Percentiles rank a stretch among this genome's conserved stretches.
Conservation (phyloP, 2,888 invertebrate species). For the Campoplex nolae region DNA sequence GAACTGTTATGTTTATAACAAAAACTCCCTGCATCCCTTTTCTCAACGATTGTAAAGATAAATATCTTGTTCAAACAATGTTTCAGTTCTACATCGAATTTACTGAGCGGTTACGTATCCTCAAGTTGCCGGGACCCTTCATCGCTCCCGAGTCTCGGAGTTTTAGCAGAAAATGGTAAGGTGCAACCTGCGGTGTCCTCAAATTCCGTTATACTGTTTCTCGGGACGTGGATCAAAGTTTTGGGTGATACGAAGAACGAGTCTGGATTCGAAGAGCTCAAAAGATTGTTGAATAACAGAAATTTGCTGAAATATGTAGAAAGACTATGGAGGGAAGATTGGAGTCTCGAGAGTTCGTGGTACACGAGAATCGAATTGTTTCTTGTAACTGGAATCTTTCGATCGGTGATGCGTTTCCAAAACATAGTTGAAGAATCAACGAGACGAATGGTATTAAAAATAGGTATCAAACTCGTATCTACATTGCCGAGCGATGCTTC, state of each 20-base stretch:
- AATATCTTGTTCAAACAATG: conserved; percentile 66
- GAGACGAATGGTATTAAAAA: conserved; percentile 75
- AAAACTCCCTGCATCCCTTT: no score
- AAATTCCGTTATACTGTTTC: conserved; percentile 85
- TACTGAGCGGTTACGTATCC: conserved; percentile 83
- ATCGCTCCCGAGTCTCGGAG: conserved; percentile 84
- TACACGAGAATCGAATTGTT: conserved; percentile 79
- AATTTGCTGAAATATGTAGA: conserved; percentile 77
- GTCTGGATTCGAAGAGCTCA: conserved; percentile 69
- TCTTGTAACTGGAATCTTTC: conserved; percentile 76
- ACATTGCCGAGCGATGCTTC: conserved; percentile 78
- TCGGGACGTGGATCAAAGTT: conserved; percentile 77
- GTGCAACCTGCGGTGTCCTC: conserved; percentile 84
- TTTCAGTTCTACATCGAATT: conserved; percentile 84
- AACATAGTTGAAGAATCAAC: conserved; percentile 65
- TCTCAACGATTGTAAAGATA: not conserved
- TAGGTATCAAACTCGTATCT: conserved; percentile 80
- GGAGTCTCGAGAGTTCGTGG: conserved; percentile 81
- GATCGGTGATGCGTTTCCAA: conserved; percentile 71
- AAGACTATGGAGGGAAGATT: conserved; percentile 75
- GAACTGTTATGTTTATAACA: no score
- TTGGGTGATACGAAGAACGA: conserved; percentile 69
- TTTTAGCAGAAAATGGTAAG: conserved; percentile 84
- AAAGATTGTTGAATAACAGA: conserved; percentile 69
- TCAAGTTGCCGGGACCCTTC: conserved; percentile 84